Evolutionary conservation across 2,888 invertebrate genomes (phyloP), one percentile per base, ranked within the genome.

Genomic region (Allophyes oxyacanthae): DNA sequence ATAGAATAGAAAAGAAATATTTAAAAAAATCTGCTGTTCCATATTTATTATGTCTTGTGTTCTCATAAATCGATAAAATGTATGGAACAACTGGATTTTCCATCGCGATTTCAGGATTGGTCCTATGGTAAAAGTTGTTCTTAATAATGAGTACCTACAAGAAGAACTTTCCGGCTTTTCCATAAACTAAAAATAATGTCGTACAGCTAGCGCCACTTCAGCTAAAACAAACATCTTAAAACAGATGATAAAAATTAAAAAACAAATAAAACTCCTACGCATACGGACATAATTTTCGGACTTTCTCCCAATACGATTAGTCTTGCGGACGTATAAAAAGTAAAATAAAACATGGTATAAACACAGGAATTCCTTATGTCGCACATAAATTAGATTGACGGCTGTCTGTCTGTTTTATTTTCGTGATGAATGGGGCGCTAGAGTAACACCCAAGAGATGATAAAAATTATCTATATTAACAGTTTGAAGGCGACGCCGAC

Each of bases 331-430:
- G 59, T 60, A n/a, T n/a, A 55, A 64, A 63, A 67, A 53, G 62
- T 46, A 55, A 62, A 52, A 77, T 78, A 75, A 78, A 78, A 77
- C 50, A 44, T 58, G 67, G 72, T 74, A 74, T 81, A 81, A 79
- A 76, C 68, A 61, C 42, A 51, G 36, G 75, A 72, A 75, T 72
- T 72, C 52, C 49, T 65, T 49, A 59, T 66, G 70, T 74, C 64
- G 52, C 57, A 57, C 63, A 72, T 81, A 79, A 69, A 70, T 55
- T 66, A 65, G 65, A 68, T 70, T 64, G 78, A 74, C 61, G 71
- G 55, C 15, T 60, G 64, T 53, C 62, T 64, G 65, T 78, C 76
- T 74, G 64, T 58, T 62, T 65, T 55, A 76, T 60, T 70, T 61
- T 54, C 49, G 59, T 52, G 54, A 64, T 57, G 66, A 61, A 74